Base-by-base conservation (phyloP, 2,113 vertebrate genomes). In the Rhynchopsitta pachyrhyncha region DNA sequence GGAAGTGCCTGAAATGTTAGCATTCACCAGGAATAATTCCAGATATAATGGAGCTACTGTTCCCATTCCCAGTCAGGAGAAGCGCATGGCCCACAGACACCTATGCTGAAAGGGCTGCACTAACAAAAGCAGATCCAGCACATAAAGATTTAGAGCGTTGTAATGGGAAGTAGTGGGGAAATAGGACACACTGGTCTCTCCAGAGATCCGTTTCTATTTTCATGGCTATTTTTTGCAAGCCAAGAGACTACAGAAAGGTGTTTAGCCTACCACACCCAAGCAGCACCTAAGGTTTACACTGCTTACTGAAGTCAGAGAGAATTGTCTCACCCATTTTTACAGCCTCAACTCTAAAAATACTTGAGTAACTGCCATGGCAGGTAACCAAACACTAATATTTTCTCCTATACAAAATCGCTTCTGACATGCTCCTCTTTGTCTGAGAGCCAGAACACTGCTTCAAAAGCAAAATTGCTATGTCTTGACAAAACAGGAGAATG, bases 41-140 rank as follows among this genome's bases (percentile, higher is more conserved):
- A 71, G 73, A 42, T 93, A 96, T 50, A 95, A 96, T 39, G 86
- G 93, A 95, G 86, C 84, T 14, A 66, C 84, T 95, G 95, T 95
- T 96, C 71, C 74, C 63, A 0, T 28, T 76, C 16, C 49, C 91
- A n/a, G 29, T 2, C 29, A 6, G 64, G 66, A 62, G 62, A 10
- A 60, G 69, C 0, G 20, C 39, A 1, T 0, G 47, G 86, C 59
- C 35, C 70, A 23, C 47, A 18, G 42, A 82, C 89, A 93, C 89
- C 89, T 70, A 82, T 1, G 0, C 64, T 0, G 0, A 67, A 33
- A 77, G 28, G 44, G 77, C 74, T 79, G 86, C 3, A 3, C 73
- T 24, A 9, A 49, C 57, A 69, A 63, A 50, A 53, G 67, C 69
- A 50, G 3, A 71, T 25, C 80, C 76, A 75, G 86, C 74, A 60